phyloP scores from a whole-genome alignment of 2,888 invertebrate species.

The Elaeidobius kamerunicus region DNA sequence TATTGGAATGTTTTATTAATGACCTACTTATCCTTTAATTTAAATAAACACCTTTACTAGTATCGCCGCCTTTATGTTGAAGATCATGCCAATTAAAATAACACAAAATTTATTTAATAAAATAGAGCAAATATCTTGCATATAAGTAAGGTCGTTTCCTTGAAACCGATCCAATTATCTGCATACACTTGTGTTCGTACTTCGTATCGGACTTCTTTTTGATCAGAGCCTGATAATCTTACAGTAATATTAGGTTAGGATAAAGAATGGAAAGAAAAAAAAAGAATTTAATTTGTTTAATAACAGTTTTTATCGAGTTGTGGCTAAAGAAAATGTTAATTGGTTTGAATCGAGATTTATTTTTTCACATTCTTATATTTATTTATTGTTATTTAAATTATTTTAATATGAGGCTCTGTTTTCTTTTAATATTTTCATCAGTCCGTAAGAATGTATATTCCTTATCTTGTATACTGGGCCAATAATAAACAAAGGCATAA shows the following conservation, averaged over 20 bases:
- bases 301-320: conserved; percentile 19
- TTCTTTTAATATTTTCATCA: too few relatives aligned
- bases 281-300: conserved; percentile 20
- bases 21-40: conserved; percentile 15
- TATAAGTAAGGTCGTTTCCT: conserved; percentile 24
- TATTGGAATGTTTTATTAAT: conserved; percentile 18
- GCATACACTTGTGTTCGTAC: conserved; percentile 3
- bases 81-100: conserved; percentile 22
- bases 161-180: conserved; percentile 22
- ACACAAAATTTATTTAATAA: conserved; percentile 18
- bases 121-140: conserved; percentile 27
- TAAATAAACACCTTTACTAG: conserved; percentile 19
- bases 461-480: too few relatives aligned
- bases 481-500: conserved; percentile 17
- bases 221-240: conserved; percentile 19
- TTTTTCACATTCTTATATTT: too few relatives aligned
- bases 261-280: conserved; percentile 6
- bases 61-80: conserved; percentile 14
- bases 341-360: background rate
- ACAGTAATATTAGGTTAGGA: conserved; percentile 18
- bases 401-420: too few relatives aligned
- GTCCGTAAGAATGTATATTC: too few relatives aligned
- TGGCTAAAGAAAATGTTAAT: conserved; percentile 3
- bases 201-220: conserved; percentile 11
- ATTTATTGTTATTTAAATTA: conserved; percentile 2